Evolutionary conservation across 2,888 invertebrate species (phyloP).

Genomic region (Ormyrus nitidulus): DNA sequence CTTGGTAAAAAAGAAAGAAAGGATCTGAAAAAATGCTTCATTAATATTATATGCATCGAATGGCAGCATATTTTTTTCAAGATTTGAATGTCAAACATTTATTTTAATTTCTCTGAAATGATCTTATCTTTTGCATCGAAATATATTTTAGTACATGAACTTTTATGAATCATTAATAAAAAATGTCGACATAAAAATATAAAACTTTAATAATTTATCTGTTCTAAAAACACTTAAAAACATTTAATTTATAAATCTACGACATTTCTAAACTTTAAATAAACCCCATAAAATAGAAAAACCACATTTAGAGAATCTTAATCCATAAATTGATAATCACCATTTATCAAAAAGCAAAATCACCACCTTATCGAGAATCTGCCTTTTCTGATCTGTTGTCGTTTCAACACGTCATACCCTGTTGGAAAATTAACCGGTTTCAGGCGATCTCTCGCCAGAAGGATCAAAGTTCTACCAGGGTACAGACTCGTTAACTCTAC

Average conservation of each 20-base stretch:
- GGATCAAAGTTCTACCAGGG: too few species aligned
- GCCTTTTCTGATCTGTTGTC: constrained; percentile 21
- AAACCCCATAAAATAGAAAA: background rate
- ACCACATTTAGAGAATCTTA: constrained; percentile 5
- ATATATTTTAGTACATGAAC: too few species aligned
- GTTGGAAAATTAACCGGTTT: too few species aligned
- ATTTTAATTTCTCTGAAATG: too few species aligned
- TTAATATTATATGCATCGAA: background rate
- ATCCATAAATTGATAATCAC: constrained; percentile 13
- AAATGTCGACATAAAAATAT: background rate
- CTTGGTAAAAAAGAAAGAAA: constrained; percentile 5
- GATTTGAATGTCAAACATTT: too few species aligned
- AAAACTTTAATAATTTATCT: background rate
- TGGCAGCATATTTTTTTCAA: too few species aligned
- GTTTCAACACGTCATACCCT: constrained; percentile 29
- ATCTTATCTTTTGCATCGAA: too few species aligned
- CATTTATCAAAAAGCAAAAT: background rate
- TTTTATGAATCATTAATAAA: too few species aligned
- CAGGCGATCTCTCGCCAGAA: too few species aligned
- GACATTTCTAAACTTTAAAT: background rate
- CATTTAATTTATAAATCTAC: background rate
- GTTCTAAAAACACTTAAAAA: background rate
- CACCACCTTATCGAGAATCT: background rate
- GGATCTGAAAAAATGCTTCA: constrained; percentile 23
- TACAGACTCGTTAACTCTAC: constrained; percentile 19